A percentile compares a stretch with the other conserved stretches of the same genome.
These are phyloP conservation scores for Melangyna quadrimaculata DNA, from an alignment of 2,888 invertebrate species.

Conservation along the genomic window DNA sequence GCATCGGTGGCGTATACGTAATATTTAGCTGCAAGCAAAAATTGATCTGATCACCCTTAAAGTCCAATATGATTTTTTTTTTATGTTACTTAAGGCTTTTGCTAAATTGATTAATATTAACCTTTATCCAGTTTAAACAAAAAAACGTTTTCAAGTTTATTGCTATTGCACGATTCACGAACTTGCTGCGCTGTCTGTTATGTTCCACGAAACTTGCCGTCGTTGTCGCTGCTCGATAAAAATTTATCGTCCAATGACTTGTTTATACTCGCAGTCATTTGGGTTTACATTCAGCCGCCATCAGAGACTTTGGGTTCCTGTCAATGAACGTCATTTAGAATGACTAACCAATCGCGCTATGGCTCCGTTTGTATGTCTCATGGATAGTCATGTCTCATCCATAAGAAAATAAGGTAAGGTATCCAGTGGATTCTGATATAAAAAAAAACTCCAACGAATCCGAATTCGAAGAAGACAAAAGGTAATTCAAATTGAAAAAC, in stretches of 20 bases:
- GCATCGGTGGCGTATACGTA: constrained; percentile 3
- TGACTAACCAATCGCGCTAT: constrained; percentile 14
- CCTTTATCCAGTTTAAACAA: not conserved
- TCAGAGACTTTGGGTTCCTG: constrained; percentile 33
- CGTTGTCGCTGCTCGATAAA: constrained; percentile 5
- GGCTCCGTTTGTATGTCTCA: constrained; percentile 1
- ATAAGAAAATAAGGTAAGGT: constrained; percentile 17
- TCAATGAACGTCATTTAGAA: constrained; percentile 50
- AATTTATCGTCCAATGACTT: constrained; percentile 66
- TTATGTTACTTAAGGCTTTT: not conserved
- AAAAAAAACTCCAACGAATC: constrained; percentile 21
- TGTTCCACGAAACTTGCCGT: not conserved
- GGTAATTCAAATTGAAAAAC: constrained; percentile 68
- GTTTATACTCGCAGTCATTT: not conserved
- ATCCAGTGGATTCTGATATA: constrained; percentile 10
- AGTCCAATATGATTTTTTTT: not conserved
- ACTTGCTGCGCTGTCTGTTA: not conserved
- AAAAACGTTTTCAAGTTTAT: constrained; percentile 4
- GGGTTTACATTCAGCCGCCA: constrained; percentile 52
- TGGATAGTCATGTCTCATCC: not conserved
- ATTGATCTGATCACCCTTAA: not conserved
- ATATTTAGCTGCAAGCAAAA: not conserved
- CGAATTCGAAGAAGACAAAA: constrained; percentile 39
- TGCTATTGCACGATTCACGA: not conserved
- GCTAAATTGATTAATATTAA: constrained; percentile 18